Percentiles rank a stretch among this genome's conserved stretches.
Evolutionary conservation across 2,113 vertebrate species (phyloP).

Genomic region (Coryphaenoides rupestris): DNA sequence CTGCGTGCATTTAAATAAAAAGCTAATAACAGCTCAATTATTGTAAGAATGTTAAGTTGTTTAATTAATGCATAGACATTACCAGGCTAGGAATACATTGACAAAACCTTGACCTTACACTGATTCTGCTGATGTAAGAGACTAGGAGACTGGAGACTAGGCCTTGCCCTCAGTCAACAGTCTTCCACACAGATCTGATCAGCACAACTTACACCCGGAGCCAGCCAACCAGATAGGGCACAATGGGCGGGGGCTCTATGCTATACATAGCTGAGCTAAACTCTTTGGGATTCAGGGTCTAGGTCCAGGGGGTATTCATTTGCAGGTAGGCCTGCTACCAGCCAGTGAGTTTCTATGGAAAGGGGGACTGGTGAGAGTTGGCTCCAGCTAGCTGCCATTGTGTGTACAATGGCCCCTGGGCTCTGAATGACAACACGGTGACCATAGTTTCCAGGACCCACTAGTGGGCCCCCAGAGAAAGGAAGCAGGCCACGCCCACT

Average conservation of each 20-base stretch:
- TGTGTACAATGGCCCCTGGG: slow-evolving; percentile 40
- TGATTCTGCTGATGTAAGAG: no score
- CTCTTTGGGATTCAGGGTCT: slow-evolving; percentile 36
- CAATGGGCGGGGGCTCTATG: slow-evolving; percentile 22
- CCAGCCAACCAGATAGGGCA: neutral
- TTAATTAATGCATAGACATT: no score
- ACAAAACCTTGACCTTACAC: no score
- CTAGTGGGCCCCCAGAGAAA: neutral
- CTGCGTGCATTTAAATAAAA: no score
- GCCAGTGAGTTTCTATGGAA: slow-evolving; percentile 17
- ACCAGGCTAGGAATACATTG: no score
- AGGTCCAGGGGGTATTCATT: slow-evolving; percentile 35
- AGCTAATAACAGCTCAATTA: no score
- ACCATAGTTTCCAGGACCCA: slow-evolving; percentile 29
- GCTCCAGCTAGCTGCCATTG: slow-evolving; percentile 38
- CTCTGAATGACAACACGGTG: slow-evolving; percentile 22
- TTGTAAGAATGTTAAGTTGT: no score
- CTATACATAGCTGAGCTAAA: slow-evolving; percentile 36
- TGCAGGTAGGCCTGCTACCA: slow-evolving; percentile 22
- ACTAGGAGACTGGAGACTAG: slow-evolving; percentile 34
- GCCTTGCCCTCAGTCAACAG: slow-evolving; percentile 38
- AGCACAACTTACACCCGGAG: slow-evolving; percentile 23
- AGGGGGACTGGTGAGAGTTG: slow-evolving; percentile 26
- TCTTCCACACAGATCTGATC: slow-evolving; percentile 52
- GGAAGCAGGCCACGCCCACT: slow-evolving; percentile 39